Conservation (phyloP, 2,113 vertebrate species). For the Dasypus novemcinctus region DNA sequence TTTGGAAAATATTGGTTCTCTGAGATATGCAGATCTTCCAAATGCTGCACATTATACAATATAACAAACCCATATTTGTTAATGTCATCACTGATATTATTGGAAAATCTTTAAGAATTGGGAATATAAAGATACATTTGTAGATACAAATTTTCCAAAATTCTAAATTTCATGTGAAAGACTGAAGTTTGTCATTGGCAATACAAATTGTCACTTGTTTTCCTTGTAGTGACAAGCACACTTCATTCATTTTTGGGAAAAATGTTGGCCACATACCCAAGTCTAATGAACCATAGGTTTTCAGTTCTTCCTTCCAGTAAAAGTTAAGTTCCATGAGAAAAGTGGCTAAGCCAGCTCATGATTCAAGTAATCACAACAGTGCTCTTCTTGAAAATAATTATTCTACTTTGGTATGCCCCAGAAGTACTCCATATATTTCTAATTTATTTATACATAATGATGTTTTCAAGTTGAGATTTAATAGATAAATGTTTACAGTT, state of each 20-base stretch:
- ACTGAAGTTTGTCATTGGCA: neutral
- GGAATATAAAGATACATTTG: neutral
- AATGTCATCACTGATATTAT: neutral
- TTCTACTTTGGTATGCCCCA: neutral
- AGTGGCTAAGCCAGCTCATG: neutral
- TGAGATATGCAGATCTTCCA: neutral
- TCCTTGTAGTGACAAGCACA: neutral
- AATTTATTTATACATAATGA: neutral
- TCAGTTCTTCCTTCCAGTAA: neutral
- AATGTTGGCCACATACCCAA: too few species aligned
- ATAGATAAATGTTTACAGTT: neutral
- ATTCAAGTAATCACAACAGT: neutral
- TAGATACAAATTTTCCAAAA: neutral
- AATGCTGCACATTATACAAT: neutral
- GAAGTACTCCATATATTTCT: neutral
- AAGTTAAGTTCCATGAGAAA: neutral
- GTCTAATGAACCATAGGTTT: neutral
- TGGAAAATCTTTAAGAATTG: constrained; percentile 2
- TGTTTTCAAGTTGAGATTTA: neutral
- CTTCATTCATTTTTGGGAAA: neutral
- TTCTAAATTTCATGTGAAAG: neutral
- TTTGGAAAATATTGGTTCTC: neutral
- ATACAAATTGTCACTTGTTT: neutral
- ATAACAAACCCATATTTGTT: neutral
- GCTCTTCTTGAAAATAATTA: too few species aligned